Conservation (phyloP, 1,140 invertebrate genomes). For the Drosophila saltans region DNA sequence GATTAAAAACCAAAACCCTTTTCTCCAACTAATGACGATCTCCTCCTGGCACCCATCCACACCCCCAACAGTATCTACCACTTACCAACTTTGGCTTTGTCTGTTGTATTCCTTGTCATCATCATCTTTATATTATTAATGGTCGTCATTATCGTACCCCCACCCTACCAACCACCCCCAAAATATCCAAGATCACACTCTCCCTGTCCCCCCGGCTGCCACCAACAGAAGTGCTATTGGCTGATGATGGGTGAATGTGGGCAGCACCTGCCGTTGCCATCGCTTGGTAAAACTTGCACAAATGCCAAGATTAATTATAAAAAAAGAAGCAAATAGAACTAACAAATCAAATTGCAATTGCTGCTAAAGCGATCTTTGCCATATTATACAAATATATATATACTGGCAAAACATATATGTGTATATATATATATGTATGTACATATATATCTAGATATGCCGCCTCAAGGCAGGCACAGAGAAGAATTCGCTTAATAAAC, state of each 20-base stretch:
- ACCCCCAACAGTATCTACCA: too few species aligned
- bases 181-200: neutral
- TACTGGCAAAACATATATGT: slow-evolving; percentile 1
- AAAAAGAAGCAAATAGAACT: slow-evolving; percentile 31
- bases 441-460: neutral
- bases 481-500: slow-evolving; percentile 23
- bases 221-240: slow-evolving; percentile 9
- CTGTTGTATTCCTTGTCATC: too few species aligned
- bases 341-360: slow-evolving; percentile 42
- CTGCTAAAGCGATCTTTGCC: slow-evolving; percentile 23
- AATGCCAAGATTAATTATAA: slow-evolving; percentile 77
- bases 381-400: slow-evolving; percentile 11
- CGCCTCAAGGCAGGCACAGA: neutral
- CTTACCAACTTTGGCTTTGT: neutral
- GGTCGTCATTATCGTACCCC: too few species aligned
- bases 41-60: neutral
- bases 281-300: slow-evolving; percentile 56
- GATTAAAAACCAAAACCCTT: neutral
- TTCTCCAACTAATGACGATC: neutral
- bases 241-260: slow-evolving; percentile 33
- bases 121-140: too few species aligned
- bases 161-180: too few species aligned
- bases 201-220: neutral
- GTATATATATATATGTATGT: neutral
- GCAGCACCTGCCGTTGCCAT: slow-evolving; percentile 47